Base-by-base conservation (phyloP, 2,113 vertebrate genomes). In the Oostethus manadensis region DNA sequence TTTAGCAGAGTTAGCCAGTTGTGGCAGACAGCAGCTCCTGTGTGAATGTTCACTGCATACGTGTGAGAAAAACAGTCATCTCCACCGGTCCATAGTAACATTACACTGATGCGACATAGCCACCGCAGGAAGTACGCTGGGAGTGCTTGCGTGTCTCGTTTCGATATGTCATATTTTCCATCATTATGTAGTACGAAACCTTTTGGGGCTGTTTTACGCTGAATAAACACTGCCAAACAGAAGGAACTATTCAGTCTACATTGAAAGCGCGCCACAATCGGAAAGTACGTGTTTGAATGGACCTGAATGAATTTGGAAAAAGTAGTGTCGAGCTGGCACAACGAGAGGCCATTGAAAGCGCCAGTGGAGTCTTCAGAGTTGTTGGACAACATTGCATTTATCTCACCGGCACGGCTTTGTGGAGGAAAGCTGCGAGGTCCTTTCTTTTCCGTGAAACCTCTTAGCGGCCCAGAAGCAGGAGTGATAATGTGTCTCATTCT, bases 341-440 rank as follows among this genome's bases (percentile, higher is more conserved):
- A 85, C 86, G 83, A 84, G 81, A 81, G 82, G 73, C 85, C 92
- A 96, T 96, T 95, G 93, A 87, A 92, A 85, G 89, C 84, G 90
- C 89, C 92, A 93, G 88, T 91, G 74, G 88, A 88, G 87, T 87
- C 90, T 90, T 86, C 86, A 66, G 84, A 78, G 84, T 77, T 81
- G 81, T 88, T 86, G 74, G 84, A 81, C 77, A 85, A 88, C 86
- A 89, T 42, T 84, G 91, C 88, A 86, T 90, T 91, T 90, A 75
- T 91, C 88, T 87, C 88, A 89, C 86, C 51, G 85, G 90, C 82
- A 75, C 81, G 83, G 77, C 86, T 84, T 85, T 89, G 87, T 89
- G 87, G 87, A 90, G 87, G 84, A 90, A 86, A 91, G 92, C 91
- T 84, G 82, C 62, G 74, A 85, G 85, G 82, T 83, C 76, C 71